Evolutionary conservation across 2,113 vertebrate genomes (phyloP).

Genomic region (Hippocampus barbouri): DNA sequence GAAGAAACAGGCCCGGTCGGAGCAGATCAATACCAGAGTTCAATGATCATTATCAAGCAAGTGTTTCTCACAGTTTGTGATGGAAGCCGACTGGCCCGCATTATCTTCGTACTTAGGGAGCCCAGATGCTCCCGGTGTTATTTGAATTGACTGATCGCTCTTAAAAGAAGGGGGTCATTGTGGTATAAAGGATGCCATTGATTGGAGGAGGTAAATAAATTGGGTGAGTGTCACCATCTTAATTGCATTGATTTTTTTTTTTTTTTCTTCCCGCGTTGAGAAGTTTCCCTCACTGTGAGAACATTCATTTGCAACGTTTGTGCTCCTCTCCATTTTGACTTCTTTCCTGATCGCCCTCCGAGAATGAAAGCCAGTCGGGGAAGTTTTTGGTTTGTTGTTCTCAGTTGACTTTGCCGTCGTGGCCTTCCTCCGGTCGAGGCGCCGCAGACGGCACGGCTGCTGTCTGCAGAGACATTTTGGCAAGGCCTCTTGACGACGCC

Average conservation of each 20-base stretch:
- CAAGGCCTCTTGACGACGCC: too few relatives aligned
- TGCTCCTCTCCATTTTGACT: not conserved
- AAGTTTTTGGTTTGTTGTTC: not conserved
- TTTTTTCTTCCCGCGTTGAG: not conserved
- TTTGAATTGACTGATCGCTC: slow-evolving; percentile 4
- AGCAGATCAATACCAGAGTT: slow-evolving; percentile 1
- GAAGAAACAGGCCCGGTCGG: not conserved
- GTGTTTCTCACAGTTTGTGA: slow-evolving; percentile 3
- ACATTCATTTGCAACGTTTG: not conserved
- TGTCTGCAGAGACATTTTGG: not conserved
- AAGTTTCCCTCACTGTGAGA: not conserved
- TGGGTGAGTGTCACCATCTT: not conserved
- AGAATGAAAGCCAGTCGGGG: not conserved
- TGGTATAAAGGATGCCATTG: slow-evolving; percentile 5
- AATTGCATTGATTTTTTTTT: slow-evolving; percentile 9
- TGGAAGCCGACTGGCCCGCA: not conserved
- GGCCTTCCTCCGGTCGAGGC: not conserved
- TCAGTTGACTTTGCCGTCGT: not conserved
- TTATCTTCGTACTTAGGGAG: not conserved
- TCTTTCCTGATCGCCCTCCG: not conserved
- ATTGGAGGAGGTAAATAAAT: slow-evolving; percentile 2
- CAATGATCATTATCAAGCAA: not conserved
- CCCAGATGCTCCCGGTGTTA: not conserved
- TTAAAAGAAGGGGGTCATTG: not conserved
- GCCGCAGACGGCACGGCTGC: not conserved